Percentiles rank a stretch among this genome's conserved stretches.
These are phyloP conservation scores for Okapia johnstoni DNA, from an alignment of 2,113 vertebrate genomes.

Conservation along the genomic window DNA sequence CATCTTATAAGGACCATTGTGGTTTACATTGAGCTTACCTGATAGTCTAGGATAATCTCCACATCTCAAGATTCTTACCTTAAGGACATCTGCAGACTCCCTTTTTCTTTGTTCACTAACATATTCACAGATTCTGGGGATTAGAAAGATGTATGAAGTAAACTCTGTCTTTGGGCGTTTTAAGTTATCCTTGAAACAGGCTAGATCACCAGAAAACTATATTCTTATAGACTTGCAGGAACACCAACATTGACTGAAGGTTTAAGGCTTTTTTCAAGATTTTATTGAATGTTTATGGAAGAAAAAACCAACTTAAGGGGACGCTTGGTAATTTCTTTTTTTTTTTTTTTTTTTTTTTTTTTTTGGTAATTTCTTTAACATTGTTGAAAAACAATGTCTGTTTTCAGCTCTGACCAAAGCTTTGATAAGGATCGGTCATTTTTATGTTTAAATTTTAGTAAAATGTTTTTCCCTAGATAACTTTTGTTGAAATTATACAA, in stretches of 20 bases:
- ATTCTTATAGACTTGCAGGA: neutral
- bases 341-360: slow-evolving; percentile 32
- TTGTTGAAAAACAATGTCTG: neutral
- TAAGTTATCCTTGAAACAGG: neutral
- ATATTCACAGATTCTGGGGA: neutral
- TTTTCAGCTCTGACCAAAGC: neutral
- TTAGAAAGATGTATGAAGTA: neutral
- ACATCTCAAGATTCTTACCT: neutral
- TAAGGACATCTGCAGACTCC: neutral
- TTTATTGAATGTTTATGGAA: slow-evolving; percentile 13
- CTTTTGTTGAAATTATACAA: neutral
- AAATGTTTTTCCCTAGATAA: slow-evolving; percentile 2
- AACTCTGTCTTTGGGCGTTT: neutral
- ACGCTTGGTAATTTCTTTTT: neutral
- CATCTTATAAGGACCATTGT: neutral
- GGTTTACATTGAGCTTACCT: neutral
- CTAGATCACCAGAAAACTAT: neutral
- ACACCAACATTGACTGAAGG: neutral
- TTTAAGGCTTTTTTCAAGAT: slow-evolving; percentile 12
- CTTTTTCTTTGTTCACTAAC: neutral
- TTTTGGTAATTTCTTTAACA: neutral
- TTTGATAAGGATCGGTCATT: neutral
- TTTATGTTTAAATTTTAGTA: neutral
- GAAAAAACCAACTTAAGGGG: neutral
- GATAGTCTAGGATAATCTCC: neutral